Conservation (phyloP, 2,797 vertebrate species). For the Bradypus variegatus region DNA sequence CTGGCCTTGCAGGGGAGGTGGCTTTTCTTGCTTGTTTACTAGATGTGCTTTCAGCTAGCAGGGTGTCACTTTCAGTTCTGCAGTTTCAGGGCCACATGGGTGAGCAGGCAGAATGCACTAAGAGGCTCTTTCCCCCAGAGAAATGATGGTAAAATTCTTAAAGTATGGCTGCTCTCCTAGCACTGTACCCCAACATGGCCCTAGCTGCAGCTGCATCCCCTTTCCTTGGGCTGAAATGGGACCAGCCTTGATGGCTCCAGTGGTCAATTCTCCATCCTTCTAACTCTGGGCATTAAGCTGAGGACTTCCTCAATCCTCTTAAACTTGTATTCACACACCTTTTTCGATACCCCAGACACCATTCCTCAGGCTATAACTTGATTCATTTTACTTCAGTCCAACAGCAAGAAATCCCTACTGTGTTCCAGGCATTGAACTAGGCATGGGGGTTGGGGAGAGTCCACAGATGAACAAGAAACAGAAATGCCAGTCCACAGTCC, state of each 20-base stretch:
- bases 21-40: not conserved
- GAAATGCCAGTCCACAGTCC: not conserved
- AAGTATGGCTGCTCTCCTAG: not conserved
- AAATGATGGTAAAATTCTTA: slow-evolving; percentile 22
- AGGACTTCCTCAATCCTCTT: not conserved
- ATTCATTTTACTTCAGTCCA: not conserved
- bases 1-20: not conserved
- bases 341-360: not conserved
- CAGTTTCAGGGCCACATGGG: not conserved
- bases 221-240: not conserved
- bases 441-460: not conserved
- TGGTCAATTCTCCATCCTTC: not conserved
- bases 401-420: not conserved
- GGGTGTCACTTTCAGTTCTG: slow-evolving; percentile 34
- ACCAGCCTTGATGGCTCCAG: not conserved
- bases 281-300: not conserved
- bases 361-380: not conserved
- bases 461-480: not conserved
- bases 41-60: not conserved
- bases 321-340: not conserved
- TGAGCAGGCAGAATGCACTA: not conserved
- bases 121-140: not conserved
- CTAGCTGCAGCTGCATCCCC: not conserved
- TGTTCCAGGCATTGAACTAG: not conserved
- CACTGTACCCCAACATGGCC: not conserved